phyloP scores from a whole-genome alignment of 2,797 vertebrate genomes.

The Sparus aurata region DNA sequence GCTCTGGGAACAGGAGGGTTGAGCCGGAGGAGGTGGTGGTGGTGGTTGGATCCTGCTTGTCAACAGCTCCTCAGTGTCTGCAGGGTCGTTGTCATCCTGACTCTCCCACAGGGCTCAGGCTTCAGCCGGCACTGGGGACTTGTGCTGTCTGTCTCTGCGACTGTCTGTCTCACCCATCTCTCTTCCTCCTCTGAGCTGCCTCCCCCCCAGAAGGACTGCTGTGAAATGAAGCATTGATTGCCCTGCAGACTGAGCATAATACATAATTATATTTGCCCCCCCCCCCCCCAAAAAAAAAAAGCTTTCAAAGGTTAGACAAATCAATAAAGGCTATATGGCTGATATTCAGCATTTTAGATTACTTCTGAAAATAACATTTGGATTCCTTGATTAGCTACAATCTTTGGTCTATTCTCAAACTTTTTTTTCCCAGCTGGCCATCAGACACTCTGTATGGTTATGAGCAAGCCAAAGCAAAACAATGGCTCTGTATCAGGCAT shows the following conservation, averaged over 20 bases:
- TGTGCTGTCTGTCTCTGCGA: conserved; percentile 34
- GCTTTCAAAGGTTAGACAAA: conserved; percentile 60
- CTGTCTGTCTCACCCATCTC: conserved; percentile 46
- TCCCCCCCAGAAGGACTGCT: conserved; percentile 50
- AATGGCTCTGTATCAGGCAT: conserved; percentile 10
- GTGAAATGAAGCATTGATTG: conserved; percentile 82
- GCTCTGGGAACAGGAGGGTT: conserved; percentile 23
- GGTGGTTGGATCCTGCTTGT: conserved; percentile 40
- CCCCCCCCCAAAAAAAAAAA: neutral
- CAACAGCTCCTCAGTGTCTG: conserved; percentile 58
- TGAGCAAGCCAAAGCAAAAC: conserved; percentile 32
- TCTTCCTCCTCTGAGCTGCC: conserved; percentile 33
- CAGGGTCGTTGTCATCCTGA: conserved; percentile 29
- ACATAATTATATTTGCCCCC: conserved; percentile 76
- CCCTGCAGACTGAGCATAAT: conserved; percentile 71
- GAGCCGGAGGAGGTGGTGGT: neutral
- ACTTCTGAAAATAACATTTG: conserved; percentile 48
- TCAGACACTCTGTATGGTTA: conserved; percentile 13
- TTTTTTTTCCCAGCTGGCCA: conserved; percentile 22
- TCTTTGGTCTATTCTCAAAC: conserved; percentile 19
- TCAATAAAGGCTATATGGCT: conserved; percentile 32
- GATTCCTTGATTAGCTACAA: conserved; percentile 29
- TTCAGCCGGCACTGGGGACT: conserved; percentile 47
- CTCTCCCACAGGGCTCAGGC: conserved; percentile 62
- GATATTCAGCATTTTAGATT: conserved; percentile 38